These are phyloP conservation scores for Paracentrotus lividus DNA, from an alignment of 53 echinoderm and acorn worm species.

Conservation along the genomic window DNA sequence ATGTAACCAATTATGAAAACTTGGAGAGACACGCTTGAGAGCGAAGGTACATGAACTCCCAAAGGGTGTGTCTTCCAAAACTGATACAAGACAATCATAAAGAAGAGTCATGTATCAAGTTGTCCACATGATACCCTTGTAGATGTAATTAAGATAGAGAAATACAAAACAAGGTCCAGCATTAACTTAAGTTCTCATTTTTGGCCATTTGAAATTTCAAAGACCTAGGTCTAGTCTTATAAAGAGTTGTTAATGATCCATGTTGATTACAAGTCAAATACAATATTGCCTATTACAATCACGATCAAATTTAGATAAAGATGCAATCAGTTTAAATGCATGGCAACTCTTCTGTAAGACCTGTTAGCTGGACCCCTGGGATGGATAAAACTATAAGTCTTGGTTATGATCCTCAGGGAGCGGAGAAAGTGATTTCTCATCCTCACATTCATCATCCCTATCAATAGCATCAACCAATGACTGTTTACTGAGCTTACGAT, in stretches of 20 bases:
- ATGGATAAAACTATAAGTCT: neutral
- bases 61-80: neutral
- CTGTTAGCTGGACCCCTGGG: neutral
- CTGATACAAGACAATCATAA: neutral
- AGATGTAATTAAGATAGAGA: conserved; percentile 18
- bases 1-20: neutral
- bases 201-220: neutral
- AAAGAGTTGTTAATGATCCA: no score
- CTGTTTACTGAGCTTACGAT: conserved; percentile 64
- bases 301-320: no score
- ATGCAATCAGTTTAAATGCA: no score
- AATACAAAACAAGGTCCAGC: neutral
- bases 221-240: no score
- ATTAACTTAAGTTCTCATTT: neutral
- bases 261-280: no score
- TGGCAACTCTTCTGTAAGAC: no score
- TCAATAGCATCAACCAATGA: conserved; percentile 50
- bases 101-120: neutral
- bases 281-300: no score
- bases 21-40: neutral
- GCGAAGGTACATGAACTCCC: neutral
- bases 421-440: conserved; percentile 4
- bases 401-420: conserved; percentile 17
- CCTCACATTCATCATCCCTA: conserved; percentile 49
- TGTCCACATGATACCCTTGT: neutral